Evolutionary conservation across 1,140 invertebrate species (phyloP), one percentile per base, ranked within the genome.

Genomic region (Pseudachorutes palmiensis): DNA sequence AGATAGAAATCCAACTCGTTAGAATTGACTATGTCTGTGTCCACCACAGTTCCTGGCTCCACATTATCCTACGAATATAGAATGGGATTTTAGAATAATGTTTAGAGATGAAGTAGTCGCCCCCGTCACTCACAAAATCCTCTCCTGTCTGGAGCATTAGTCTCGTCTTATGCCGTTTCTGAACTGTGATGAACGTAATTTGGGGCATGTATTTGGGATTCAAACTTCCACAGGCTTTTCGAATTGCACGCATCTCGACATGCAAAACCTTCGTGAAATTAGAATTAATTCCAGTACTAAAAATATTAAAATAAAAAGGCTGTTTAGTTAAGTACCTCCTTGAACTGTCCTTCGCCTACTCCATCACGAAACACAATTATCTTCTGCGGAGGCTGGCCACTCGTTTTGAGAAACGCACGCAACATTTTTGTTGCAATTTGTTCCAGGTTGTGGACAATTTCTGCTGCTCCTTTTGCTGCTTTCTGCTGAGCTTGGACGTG

Each of bases 231-330:
- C 88, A 91, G 0, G 89, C 90, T 12, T 74, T 75, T 72, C 84
- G 81, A 32, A 93, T 86, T 0, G 86, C 87, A 1, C 74, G 72
- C 49, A 92, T 75, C 77, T 92, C 90, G 51, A 76, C 71, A 30
- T 80, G 72, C 29, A 62, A 51, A 22, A 33, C 26, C 31, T 58
- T 12, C n/a, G 24, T 16, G n/a, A 33, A 3, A 63, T 12, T 3
- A 9, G 24, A 22, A 63, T 41, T 16, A 63, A 36, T 63, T 9
- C 19, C n/a, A 63, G n/a, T 31, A 64, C 5, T 26, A 3, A n/a
- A 55, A 55, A 9, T 57, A n/a, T n/a, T 22, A 5, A 31, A 62
- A 24, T 28, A 36, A 41, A 41, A 28, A 41, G 12, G n/a, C 28
- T 41, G 28, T 26, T 62, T 32, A 33, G n/a, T 22, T 33, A 2